A percentile compares a stretch with the other conserved stretches of the same genome.
Evolutionary conservation across 2,113 vertebrate genomes (phyloP).

Genomic region (Muscicapa adusta): DNA sequence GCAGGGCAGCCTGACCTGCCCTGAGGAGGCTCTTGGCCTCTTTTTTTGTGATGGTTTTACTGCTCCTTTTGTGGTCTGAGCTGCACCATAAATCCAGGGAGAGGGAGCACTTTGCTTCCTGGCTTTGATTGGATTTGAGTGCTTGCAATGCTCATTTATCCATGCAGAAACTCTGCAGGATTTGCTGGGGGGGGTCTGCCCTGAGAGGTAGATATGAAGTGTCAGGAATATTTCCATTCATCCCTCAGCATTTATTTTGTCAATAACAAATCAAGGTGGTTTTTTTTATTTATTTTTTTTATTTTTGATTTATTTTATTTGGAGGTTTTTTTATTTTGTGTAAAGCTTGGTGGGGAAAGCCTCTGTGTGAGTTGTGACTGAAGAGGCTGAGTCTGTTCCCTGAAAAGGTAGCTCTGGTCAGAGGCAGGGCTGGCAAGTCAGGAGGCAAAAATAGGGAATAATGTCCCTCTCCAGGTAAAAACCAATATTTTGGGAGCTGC

Average conservation of each 20-base stretch:
- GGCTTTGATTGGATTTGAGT: neutral
- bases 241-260: neutral
- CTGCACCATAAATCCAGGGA: neutral
- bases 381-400: neutral
- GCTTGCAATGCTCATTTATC: neutral
- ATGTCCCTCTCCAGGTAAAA: neutral
- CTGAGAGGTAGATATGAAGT: neutral
- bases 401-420: neutral
- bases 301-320: neutral
- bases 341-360: neutral
- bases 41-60: conserved; percentile 1
- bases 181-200: neutral
- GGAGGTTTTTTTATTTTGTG: neutral
- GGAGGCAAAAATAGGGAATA: neutral
- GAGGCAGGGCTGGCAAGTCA: neutral
- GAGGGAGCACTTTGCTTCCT: neutral
- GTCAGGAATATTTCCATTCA: neutral
- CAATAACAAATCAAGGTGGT: neutral
- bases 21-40: neutral
- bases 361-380: neutral
- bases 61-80: conserved; percentile 2
- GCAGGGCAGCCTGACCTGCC: neutral
- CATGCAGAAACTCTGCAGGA: accelerated
- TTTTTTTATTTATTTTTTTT: neutral
- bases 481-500: neutral